phyloP scores from a whole-genome alignment of 1,140 invertebrate species.

The Babylonia areolata region DNA sequence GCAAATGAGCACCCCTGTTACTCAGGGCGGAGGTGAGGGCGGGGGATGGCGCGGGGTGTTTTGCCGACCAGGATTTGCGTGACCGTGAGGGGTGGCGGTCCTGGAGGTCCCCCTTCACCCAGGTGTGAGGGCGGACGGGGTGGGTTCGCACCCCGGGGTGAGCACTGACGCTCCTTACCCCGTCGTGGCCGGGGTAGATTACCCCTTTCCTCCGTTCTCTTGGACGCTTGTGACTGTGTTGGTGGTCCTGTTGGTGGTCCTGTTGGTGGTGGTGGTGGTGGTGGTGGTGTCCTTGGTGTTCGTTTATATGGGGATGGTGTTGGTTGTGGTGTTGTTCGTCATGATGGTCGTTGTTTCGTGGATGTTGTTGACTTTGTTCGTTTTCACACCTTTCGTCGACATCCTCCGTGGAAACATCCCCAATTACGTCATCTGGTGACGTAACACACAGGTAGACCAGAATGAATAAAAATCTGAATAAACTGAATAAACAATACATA shows the following conservation, averaged over 20 bases:
- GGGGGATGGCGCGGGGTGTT: neutral
- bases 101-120: neutral
- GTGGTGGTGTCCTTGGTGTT: no score
- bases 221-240: neutral
- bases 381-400: neutral
- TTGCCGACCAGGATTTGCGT: constrained; percentile 5
- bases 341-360: no score
- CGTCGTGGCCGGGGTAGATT: neutral
- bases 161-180: neutral
- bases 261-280: neutral
- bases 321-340: neutral
- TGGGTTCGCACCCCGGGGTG: neutral
- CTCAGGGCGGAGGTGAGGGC: neutral
- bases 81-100: neutral
- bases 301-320: neutral
- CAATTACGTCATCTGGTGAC: neutral
- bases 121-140: neutral
- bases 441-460: no score
- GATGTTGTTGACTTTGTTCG: neutral
- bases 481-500: no score
- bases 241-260: neutral
- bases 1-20: neutral
- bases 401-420: neutral
- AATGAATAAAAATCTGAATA: neutral
- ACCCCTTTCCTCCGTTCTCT: neutral